Evolutionary conservation across 1,140 invertebrate species (phyloP).

Genomic region (Hyphantria cunea): DNA sequence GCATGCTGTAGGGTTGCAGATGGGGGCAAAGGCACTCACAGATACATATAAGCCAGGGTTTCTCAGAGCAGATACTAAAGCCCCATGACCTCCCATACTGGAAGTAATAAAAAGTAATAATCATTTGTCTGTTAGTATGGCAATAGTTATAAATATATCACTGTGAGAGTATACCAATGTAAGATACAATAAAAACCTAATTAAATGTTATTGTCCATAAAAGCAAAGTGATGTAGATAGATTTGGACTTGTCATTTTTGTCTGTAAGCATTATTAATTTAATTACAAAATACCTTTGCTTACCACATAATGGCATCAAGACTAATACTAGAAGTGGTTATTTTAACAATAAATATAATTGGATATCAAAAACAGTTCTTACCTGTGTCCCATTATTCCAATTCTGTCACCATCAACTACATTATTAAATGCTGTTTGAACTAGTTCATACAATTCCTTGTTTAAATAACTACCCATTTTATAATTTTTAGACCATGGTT

Average conservation of each 20-base stretch:
- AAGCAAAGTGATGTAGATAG: no score
- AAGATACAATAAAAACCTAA: no score
- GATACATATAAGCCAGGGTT: constrained; percentile 95
- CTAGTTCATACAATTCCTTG: constrained; percentile 91
- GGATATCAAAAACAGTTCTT: constrained; percentile 22
- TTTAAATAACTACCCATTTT: constrained; percentile 99
- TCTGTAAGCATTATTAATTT: no score
- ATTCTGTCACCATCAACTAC: constrained; percentile 82
- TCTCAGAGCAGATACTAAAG: constrained; percentile 94
- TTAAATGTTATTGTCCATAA: no score
- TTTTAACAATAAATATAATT: no score
- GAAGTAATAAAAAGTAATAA: constrained; percentile 49
- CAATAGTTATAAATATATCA: no score
- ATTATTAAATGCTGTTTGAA: constrained; percentile 82
- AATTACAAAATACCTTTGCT: no score
- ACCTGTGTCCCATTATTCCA: constrained; percentile 95
- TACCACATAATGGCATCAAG: no score
- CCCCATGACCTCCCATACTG: constrained; percentile 99
- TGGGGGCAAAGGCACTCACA: constrained; percentile 98
- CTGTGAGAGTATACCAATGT: no score
- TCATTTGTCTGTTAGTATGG: not conserved
- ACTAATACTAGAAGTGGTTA: no score
- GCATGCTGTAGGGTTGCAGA: constrained; percentile 93
- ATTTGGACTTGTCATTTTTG: no score
- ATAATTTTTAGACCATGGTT: constrained; percentile 97